phyloP scores from a whole-genome alignment of 2,888 invertebrate species.

The Acronicta alni region DNA sequence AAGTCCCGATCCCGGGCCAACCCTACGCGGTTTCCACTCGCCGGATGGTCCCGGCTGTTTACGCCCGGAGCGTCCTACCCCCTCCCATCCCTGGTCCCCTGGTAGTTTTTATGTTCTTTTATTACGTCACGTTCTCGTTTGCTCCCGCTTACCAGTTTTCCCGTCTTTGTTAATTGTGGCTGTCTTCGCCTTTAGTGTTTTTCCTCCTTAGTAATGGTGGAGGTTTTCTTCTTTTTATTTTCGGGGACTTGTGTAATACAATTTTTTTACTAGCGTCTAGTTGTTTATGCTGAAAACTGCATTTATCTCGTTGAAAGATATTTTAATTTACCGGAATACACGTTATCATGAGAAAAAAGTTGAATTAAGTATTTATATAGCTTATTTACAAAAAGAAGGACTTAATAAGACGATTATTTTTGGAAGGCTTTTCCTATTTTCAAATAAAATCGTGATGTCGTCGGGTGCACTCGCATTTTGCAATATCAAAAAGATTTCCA shows the following conservation, averaged over 20 bases:
- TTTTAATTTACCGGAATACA: no score
- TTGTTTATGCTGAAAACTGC: slow-evolving; percentile 6
- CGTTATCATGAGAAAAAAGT: no score
- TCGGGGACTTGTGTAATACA: slow-evolving; percentile 25
- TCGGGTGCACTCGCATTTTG: no score
- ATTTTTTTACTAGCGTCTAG: slow-evolving; percentile 10
- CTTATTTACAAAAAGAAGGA: no score
- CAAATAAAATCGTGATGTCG: no score
- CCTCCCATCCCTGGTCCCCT: slow-evolving; percentile 54
- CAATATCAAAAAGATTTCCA: no score
- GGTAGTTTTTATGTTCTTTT: slow-evolving; percentile 62
- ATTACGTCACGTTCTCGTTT: slow-evolving; percentile 64
- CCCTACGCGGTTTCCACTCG: slow-evolving; percentile 46
- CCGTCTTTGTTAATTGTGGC: slow-evolving; percentile 66
- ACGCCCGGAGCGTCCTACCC: slow-evolving; percentile 58
- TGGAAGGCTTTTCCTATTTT: no score
- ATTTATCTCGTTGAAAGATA: no score
- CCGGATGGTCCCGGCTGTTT: slow-evolving; percentile 61
- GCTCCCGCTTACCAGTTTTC: slow-evolving; percentile 60
- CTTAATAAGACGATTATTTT: no score
- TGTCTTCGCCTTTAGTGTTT: slow-evolving; percentile 62
- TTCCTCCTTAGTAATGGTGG: slow-evolving; percentile 46
- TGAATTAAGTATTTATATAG: no score
- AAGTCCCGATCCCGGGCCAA: slow-evolving; percentile 23
- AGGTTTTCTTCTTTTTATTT: slow-evolving; percentile 19